Base-by-base conservation (phyloP, 2,113 vertebrate genomes). In the Hippocampus mohnikei region DNA sequence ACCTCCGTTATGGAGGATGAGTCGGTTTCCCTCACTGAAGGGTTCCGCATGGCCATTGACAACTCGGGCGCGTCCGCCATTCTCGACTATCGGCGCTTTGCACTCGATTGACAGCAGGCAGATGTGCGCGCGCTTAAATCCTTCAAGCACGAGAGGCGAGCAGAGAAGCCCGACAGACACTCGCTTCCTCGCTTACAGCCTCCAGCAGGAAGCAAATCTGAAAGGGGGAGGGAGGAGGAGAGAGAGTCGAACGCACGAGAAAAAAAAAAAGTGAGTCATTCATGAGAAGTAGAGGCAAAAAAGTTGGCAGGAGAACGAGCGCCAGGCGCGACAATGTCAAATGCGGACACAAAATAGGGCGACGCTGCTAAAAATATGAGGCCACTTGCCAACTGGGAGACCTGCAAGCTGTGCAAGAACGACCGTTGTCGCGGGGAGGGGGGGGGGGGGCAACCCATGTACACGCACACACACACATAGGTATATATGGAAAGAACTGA, bases 321-420 rank as follows among this genome's bases (percentile, higher is more conserved):
- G 21, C 8, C 10, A 44, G 62, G 41, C 5, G 63, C 12, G 83
- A 72, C 71, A 15, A 71, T 71, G 85, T 90, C 83, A 88, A 86
- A 87, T 80, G 61, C 72, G 77, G 80, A 55, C n/a, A 60, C 2
- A 33, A 91, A 91, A 82, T 87, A 75, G 90, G 87, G 75, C 79
- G 5, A 18, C 7, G 23, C 44, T 75, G 40, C 90, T 92, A 91
- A 79, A 91, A 91, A 92, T 92, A 91, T 84, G 85, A 86, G 81
- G 90, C 87, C 86, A 91, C 76, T 88, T 86, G 52, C 73, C 65
- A 81, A 80, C 21, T 13, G 52, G 69, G 84, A 71, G 75, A 76
- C 78, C 61, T 66, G 81, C 77, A 15, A 52, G 70, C n/a, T 59
- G 29, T 52, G 61, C 52, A 64, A 73, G 40, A 75, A 61, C 58